These are phyloP conservation scores for Agrenia bidenticulata DNA, from an alignment of 2,888 invertebrate species.

Conservation along the genomic window DNA sequence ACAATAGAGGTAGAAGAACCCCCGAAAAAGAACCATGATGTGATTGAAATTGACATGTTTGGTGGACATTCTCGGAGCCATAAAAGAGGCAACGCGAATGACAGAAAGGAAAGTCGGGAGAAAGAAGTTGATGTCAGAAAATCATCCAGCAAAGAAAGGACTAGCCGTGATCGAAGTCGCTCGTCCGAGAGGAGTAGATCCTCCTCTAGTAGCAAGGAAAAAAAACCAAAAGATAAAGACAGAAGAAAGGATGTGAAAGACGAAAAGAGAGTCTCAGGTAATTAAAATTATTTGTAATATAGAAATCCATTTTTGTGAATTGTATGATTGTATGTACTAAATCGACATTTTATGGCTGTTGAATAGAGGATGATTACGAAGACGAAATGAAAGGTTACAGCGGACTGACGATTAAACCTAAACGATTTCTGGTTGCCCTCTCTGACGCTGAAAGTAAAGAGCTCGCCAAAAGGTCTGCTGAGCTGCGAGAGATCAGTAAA, in stretches of 20 bases:
- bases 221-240: constrained; percentile 10
- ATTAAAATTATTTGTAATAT: background rate
- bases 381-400: constrained; percentile 23
- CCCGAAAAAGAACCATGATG: constrained; percentile 7
- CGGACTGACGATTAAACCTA: constrained; percentile 17
- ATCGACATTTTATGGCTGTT: too few species aligned
- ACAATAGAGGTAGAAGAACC: too few species aligned
- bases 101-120: constrained; percentile 13
- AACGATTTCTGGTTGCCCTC: background rate
- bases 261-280: constrained; percentile 14
- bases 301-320: too few species aligned
- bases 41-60: constrained; percentile 12
- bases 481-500: background rate
- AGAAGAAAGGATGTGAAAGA: constrained; percentile 28
- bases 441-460: constrained; percentile 14
- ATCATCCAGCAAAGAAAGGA: constrained; percentile 14
- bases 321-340: too few species aligned
- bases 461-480: background rate
- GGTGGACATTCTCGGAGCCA: background rate
- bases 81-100: constrained; percentile 6
- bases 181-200: constrained; percentile 14
- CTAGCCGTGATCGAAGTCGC: constrained; percentile 5
- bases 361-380: constrained; percentile 20
- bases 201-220: constrained; percentile 3
- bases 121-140: constrained; percentile 11